Evolutionary conservation across 2,888 invertebrate species (phyloP).

Genomic region (Drosophila antonietae): DNA sequence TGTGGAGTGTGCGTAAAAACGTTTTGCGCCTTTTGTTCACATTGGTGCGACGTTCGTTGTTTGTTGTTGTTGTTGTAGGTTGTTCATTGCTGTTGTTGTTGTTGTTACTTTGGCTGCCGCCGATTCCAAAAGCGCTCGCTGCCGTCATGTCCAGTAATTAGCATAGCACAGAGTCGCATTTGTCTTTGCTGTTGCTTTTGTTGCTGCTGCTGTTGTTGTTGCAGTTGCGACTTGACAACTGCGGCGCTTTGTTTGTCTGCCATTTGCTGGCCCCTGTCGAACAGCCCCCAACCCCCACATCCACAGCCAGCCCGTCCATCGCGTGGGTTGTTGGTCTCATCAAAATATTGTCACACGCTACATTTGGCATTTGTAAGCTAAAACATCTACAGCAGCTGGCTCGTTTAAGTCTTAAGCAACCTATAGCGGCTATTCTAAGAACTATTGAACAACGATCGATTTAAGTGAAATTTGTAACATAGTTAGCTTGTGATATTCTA

Average conservation of each 20-base stretch:
- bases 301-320: not conserved
- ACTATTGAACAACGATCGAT: constrained; percentile 4
- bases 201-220: constrained; percentile 16
- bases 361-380: constrained; percentile 11
- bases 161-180: constrained; percentile 73
- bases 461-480: not conserved
- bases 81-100: constrained; percentile 20
- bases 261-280: constrained; percentile 19
- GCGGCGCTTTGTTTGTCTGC: constrained; percentile 71
- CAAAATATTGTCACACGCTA: constrained; percentile 28
- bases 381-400: not conserved
- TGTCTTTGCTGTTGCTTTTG: too few relatives aligned
- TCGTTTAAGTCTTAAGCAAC: not conserved
- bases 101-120: constrained; percentile 8
- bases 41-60: constrained; percentile 51
- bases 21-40: constrained; percentile 79
- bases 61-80: not conserved
- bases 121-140: constrained; percentile 65
- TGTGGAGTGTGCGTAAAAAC: constrained; percentile 74
- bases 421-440: not conserved
- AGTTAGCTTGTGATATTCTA: not conserved
- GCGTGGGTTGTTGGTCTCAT: constrained; percentile 40
- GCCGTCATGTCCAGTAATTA: constrained; percentile 79
- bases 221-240: constrained; percentile 54
- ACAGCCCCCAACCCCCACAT: not conserved